phyloP scores from a whole-genome alignment of 2,797 vertebrate species.

The Ctenopoma multispine region DNA sequence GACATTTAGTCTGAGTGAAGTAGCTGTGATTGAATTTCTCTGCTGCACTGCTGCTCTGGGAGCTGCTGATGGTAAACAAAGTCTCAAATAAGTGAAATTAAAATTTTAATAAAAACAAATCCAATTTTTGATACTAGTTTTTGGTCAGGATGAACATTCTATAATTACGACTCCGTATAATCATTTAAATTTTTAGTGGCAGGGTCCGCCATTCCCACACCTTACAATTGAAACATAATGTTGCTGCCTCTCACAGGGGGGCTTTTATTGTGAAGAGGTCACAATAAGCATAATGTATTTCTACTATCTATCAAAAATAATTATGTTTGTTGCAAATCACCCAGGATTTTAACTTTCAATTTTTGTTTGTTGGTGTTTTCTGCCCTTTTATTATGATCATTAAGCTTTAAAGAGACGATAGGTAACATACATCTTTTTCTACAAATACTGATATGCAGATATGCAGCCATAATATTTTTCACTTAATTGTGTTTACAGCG shows the following conservation, averaged over 20 bases:
- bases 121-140: neutral
- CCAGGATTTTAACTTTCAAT: too few species aligned
- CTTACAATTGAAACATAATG: neutral
- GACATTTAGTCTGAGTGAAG: conserved; percentile 53
- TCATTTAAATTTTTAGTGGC: neutral
- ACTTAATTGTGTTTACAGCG: conserved; percentile 33
- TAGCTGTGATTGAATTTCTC: conserved; percentile 23
- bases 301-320: neutral
- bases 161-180: neutral
- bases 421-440: neutral
- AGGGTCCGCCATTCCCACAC: neutral
- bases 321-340: neutral
- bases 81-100: conserved; percentile 17
- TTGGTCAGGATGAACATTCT: neutral
- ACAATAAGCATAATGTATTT: neutral
- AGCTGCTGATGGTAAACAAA: conserved; percentile 12
- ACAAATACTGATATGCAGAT: neutral
- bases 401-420: neutral
- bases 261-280: neutral
- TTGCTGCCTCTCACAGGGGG: neutral
- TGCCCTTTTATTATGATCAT: neutral
- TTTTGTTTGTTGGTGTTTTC: neutral
- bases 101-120: conserved; percentile 7
- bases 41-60: neutral
- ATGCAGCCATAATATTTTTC: conserved; percentile 1